These are phyloP conservation scores for Stegostoma tigrinum DNA, from an alignment of 2,113 vertebrate species.

Conservation along the genomic window DNA sequence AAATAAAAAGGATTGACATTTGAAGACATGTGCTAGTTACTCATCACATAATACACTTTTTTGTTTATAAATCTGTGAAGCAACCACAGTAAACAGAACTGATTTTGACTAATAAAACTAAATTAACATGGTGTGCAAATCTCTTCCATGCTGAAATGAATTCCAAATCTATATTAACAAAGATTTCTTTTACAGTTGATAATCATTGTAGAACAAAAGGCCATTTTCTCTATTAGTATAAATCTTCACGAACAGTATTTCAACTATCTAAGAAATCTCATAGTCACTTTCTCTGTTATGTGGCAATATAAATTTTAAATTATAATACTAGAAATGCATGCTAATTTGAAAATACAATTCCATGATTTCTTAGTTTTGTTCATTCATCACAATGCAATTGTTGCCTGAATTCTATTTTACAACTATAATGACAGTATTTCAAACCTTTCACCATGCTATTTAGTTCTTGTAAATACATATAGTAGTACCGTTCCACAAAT, in stretches of 20 bases:
- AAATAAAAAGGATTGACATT: conserved; percentile 21
- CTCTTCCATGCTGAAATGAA: background rate
- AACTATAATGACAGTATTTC: background rate
- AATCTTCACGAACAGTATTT: background rate
- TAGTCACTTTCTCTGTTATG: background rate
- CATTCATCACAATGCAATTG: background rate
- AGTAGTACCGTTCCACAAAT: background rate
- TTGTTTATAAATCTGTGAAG: background rate
- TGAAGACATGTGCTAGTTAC: background rate
- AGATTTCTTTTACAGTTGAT: background rate
- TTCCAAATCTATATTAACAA: background rate
- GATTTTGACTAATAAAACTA: background rate
- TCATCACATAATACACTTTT: background rate
- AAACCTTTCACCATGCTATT: background rate
- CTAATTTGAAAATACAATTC: background rate
- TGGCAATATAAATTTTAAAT: background rate
- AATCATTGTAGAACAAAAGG: background rate
- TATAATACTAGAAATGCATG: background rate
- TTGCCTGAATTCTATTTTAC: conserved; percentile 5
- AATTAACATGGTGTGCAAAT: background rate
- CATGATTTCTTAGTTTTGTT: background rate
- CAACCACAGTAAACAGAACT: background rate
- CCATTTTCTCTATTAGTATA: background rate
- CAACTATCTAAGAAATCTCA: background rate
- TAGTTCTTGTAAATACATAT: background rate